Evolutionary conservation across 2,113 vertebrate species (phyloP).

Genomic region (Phyllostomus hastatus): DNA sequence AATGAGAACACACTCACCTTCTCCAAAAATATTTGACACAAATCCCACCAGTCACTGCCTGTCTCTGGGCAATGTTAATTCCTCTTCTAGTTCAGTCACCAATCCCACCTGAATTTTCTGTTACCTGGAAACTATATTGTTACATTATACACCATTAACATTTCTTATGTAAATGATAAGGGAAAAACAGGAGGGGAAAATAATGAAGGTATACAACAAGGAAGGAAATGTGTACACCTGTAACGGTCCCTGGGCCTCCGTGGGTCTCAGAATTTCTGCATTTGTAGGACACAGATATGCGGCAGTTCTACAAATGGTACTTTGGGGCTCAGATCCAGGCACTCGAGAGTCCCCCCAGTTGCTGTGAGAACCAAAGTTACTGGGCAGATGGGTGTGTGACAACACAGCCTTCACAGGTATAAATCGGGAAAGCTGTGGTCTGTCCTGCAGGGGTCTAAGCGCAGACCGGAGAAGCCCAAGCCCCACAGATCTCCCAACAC

Average conservation of each 20-base stretch:
- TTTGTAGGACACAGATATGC: neutral
- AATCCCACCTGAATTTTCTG: neutral
- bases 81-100: neutral
- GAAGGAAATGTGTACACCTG: neutral
- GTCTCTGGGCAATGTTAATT: neutral
- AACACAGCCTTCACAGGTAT: no score
- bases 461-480: neutral
- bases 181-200: neutral
- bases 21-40: neutral
- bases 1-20: neutral
- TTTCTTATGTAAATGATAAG: neutral
- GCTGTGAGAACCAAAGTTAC: neutral
- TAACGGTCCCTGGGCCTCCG: neutral
- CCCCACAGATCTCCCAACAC: no score
- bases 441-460: neutral
- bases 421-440: neutral
- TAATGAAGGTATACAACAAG: neutral
- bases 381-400: neutral
- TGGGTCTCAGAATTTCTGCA: neutral
- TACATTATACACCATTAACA: neutral
- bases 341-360: neutral
- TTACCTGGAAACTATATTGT: neutral
- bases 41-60: neutral
- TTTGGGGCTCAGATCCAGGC: neutral
- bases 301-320: neutral